Evolutionary conservation across 2,888 invertebrate species (phyloP), one percentile per base, ranked within the genome.

Genomic region (Abrostola triplasia): DNA sequence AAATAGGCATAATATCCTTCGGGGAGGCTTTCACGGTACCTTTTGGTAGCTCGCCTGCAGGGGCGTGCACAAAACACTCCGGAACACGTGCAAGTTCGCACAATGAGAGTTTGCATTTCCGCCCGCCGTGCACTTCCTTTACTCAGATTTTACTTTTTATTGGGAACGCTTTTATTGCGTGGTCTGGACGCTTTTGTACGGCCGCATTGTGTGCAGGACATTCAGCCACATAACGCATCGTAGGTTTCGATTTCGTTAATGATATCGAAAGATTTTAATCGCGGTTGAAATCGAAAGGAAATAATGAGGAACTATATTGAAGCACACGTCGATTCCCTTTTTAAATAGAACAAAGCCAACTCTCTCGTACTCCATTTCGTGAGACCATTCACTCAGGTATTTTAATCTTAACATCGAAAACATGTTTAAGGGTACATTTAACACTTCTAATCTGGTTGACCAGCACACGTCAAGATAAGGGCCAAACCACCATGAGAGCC

Each of bases 61-160:
- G 90, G 88, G 87, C 85, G 86, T 85, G 86, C 86, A 92, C 91
- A 93, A 91, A 93, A 92, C 90, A 82, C 82, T 84, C 92, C 93
- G 93, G 93, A 91, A 92, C 94, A 94, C 94, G 94, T 94, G 94
- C 93, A 93, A 88, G 83, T 92, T 92, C 86, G 93, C 93, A 94
- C 93, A 94, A 94, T 91, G 86, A 85, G 87, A 91, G 91, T 94
- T 94, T 94, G 94, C 94, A 94, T 94, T 94, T 94, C 94, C 94
- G 94, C 86, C 88, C 92, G 90, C 72, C 91, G 87, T 94, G 94
- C 94, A 94, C 94, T 94, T 94, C 94, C 94, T 93, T 90, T 88
- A 89, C 91, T 89, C 86, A 77, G 86, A 88, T 92, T 93, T 94
- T 94, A 92, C 92, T 93, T 94, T 92, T 94, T 93, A 92, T 92